Evolutionary conservation across 2,888 invertebrate species (phyloP), one percentile per base, ranked within the genome.

Genomic region (Sesia apiformis): DNA sequence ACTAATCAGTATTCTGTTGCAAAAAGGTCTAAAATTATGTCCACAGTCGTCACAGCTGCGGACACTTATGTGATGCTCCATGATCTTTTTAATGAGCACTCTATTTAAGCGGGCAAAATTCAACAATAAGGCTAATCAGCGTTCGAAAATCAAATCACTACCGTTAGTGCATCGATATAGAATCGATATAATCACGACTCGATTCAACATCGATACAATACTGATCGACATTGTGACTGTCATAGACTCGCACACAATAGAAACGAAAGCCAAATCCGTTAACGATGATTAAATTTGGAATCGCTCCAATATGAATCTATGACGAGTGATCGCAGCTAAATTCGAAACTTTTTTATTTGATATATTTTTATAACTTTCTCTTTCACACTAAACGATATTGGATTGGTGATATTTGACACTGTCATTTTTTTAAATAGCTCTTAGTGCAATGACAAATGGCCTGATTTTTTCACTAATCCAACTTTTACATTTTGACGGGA

Each of bases 201-300:
- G 81, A 85, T 85, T 84, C 82, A 78, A 56, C 61, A 66, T 58
- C 61, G 64, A 62, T 65, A 62, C 63, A 55, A 66, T 65, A 72
- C 74, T 81, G 84, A 80, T 83, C 83, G 86, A 85, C 81, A 84
- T 84, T 74, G 72, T 63, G 72, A 75, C 80, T 81, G 82, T 84
- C 81, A 79, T 62, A 67, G 73, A 74, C 63, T 61, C 60, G 58
- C 64, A 58, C 69, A 85, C 85, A 87, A 88, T 78, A 69, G 84
- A 81, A 83, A 80, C 70, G 87, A 86, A 88, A 88, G 85, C 79
- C 79, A 76, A 78, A 69, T 66, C 70, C 68, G 74, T 73, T 81
- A 81, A 78, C 79, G 75, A 81, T 73, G 75, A 72, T 74, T 77
- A 70, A 73, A 75, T 78, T 77, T 73, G 73, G 78, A 74, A 70